Evolutionary conservation across 2,797 vertebrate genomes (phyloP).

Genomic region (Strix occidentalis): DNA sequence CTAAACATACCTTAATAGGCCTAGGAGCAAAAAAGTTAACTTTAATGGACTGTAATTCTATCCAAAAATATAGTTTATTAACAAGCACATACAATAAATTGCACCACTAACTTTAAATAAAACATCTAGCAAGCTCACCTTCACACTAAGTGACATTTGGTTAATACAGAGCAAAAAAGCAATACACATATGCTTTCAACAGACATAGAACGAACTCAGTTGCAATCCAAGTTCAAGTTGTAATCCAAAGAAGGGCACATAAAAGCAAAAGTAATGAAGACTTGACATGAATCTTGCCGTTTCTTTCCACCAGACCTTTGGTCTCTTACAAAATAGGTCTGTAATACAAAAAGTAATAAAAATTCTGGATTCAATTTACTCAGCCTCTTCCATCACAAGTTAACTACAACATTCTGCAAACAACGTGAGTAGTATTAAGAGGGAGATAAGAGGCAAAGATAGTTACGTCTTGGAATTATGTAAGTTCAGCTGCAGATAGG

Average conservation of each 20-base stretch:
- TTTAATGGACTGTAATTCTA: not conserved
- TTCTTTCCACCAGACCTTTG: conserved; percentile 31
- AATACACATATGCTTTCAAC: conserved; percentile 31
- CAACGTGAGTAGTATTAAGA: not conserved
- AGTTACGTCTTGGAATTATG: not conserved
- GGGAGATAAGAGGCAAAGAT: not conserved
- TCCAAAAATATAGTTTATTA: conserved; percentile 56
- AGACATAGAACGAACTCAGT: not conserved
- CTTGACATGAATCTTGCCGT: conserved; percentile 16
- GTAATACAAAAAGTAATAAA: conserved; percentile 52
- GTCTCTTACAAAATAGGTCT: conserved; percentile 50
- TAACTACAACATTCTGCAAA: conserved; percentile 23
- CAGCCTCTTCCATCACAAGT: conserved; percentile 30
- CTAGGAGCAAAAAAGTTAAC: not conserved
- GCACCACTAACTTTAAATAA: conserved; percentile 40
- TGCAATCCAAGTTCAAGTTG: conserved; percentile 20
- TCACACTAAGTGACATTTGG: conserved; percentile 31
- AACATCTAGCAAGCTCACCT: conserved; percentile 35
- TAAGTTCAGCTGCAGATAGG: not conserved
- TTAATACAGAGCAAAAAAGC: conserved; percentile 45
- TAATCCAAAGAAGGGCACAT: not conserved
- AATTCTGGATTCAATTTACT: conserved; percentile 55
- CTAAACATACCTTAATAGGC: not conserved
- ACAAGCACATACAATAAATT: conserved; percentile 33
- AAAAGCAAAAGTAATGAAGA: conserved; percentile 41